Evolutionary conservation across 2,888 invertebrate species (phyloP).

Genomic region (Myathropa florea): DNA sequence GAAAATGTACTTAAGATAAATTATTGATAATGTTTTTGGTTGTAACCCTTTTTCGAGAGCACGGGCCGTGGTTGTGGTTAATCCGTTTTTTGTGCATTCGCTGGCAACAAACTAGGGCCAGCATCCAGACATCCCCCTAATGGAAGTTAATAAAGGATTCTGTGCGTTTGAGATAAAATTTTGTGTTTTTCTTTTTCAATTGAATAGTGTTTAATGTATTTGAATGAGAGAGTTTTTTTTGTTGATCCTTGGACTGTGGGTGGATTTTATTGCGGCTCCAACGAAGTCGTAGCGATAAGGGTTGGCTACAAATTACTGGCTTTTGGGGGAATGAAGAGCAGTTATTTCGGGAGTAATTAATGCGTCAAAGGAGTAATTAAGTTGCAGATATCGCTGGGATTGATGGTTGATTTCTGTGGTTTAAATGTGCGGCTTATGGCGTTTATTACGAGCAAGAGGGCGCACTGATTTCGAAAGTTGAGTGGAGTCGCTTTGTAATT

Average conservation of each 20-base stretch:
- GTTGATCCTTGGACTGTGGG: not conserved
- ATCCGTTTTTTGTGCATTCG: conserved; percentile 27
- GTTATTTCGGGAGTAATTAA: conserved; percentile 48
- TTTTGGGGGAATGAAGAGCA: not conserved
- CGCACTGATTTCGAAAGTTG: not conserved
- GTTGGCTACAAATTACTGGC: conserved; percentile 10
- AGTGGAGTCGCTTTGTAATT: not conserved
- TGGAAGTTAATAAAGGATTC: conserved; percentile 59
- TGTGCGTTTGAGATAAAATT: conserved; percentile 24
- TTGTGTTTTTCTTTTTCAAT: conserved; percentile 42
- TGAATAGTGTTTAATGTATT: conserved; percentile 60
- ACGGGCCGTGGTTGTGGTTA: conserved; percentile 14
- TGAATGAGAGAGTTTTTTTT: not conserved
- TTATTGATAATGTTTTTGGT: conserved; percentile 62
- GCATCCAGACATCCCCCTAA: conserved; percentile 37
- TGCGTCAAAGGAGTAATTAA: conserved; percentile 58
- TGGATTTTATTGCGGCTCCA: conserved; percentile 24
- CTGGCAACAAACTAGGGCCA: not conserved
- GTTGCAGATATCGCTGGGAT: conserved; percentile 48
- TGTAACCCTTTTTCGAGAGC: conserved; percentile 51
- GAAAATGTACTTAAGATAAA: conserved; percentile 57
- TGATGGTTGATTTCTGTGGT: conserved; percentile 47
- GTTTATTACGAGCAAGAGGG: conserved; percentile 23
- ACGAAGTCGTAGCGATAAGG: not conserved
- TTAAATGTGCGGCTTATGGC: conserved; percentile 29